A percentile compares a stretch with the other conserved stretches of the same genome.
Evolutionary conservation across 1,140 invertebrate species (phyloP).

Genomic region (Drosophila tropicalis): DNA sequence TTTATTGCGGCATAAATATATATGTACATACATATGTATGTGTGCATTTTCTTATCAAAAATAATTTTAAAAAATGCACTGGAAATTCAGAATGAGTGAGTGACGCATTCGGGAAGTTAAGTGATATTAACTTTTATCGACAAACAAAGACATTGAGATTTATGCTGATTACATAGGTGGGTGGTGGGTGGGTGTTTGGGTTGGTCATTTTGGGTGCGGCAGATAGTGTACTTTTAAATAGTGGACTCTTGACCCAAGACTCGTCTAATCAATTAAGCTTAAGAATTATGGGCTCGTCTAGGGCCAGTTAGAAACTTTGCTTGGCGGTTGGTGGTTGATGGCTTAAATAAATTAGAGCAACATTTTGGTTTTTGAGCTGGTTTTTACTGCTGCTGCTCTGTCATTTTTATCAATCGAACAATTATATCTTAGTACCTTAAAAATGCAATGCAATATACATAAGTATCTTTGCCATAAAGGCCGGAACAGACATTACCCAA

Average conservation of each 20-base stretch:
- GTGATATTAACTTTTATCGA: background rate
- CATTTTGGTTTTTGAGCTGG: slow-evolving; percentile 32
- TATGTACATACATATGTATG: too few species aligned
- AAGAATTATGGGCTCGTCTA: slow-evolving; percentile 53
- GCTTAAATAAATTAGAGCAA: slow-evolving; percentile 69
- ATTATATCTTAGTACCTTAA: slow-evolving; percentile 58
- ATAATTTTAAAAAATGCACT: slow-evolving; percentile 4
- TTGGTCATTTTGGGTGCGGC: background rate
- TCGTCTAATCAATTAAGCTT: slow-evolving; percentile 66
- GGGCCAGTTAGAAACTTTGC: slow-evolving; percentile 19
- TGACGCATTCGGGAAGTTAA: slow-evolving; percentile 18
- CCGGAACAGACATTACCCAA: background rate
- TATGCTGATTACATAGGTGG: slow-evolving; percentile 6
- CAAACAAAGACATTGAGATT: background rate
- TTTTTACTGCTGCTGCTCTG: background rate
- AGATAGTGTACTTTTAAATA: slow-evolving; percentile 17
- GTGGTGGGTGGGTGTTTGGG: background rate
- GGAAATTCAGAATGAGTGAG: background rate
- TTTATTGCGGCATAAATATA: background rate
- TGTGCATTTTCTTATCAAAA: background rate
- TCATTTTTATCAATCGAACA: slow-evolving; percentile 71
- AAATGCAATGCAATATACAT: slow-evolving; percentile 4
- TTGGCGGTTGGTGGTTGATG: slow-evolving; percentile 34
- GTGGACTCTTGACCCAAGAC: slow-evolving; percentile 19
- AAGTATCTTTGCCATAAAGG: slow-evolving; percentile 6